Evolutionary conservation across 2,797 vertebrate genomes (phyloP), one percentile per base, ranked within the genome.

Genomic region (Takifugu rubripes): DNA sequence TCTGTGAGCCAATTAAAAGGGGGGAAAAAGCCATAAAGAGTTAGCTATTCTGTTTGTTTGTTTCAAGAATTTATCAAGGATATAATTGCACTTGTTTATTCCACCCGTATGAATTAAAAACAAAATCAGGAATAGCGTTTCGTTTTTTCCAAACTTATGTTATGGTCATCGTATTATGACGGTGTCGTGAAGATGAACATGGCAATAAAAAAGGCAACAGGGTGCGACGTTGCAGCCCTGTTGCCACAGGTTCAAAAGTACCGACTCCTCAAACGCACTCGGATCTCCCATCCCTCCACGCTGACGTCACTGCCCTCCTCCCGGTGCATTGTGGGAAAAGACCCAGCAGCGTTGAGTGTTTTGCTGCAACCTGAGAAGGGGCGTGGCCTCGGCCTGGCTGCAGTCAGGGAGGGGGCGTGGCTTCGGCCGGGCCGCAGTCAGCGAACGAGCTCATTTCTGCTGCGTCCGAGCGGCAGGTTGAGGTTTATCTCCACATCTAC

Each of bases 311-410:
- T 78, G 75, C 48, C 62, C 74, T 69, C 62, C 67, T 81, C 70
- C 75, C 75, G 76, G 80, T 88, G 88, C 47, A 90, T 85, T 78
- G 64, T 90, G 89, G 88, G 90, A 85, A 81, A 85, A 68, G 58
- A 56, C 21, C 21, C 21, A 21, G 45, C 1, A 47, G 73, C 24
- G 70, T 74, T 1, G 63, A 65, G 70, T 84, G 75, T 83, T 87
- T 85, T 88, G 83, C 77, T 85, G 86, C 81, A 87, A 84, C 78
- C 77, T 68, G 74, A 81, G 80, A 80, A 85, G 84, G 79, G 85
- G 86, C 83, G 82, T 84, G 85, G 84, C 82, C 79, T 78, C 61
- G 56, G 62, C 52, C 8, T 64, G 65, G 66, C 76, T 75, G 68
- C 83, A 83, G 67, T 71, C 64, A 65, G 59, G 59, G 65, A 25